Base-by-base conservation (phyloP, 2,113 vertebrate species). In the Eupsittula cactorum region DNA sequence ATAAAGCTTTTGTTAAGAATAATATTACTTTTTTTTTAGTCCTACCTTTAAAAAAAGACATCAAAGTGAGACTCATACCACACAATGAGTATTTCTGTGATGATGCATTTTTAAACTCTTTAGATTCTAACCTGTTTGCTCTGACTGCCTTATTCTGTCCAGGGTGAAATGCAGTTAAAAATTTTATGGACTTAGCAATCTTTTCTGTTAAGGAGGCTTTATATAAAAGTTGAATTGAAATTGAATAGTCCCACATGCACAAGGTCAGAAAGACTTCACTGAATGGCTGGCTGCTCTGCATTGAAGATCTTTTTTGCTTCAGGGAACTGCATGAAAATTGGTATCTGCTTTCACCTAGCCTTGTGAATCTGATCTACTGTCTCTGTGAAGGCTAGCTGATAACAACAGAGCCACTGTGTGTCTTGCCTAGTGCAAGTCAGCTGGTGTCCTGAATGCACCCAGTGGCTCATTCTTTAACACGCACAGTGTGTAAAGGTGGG, bases 401-500 rank as follows among this genome's bases (percentile, higher is more conserved):
- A 55, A 2, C 41, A 41, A 1, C 24, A 75, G 60, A 47, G 49
- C 14, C 10, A 1, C 21, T 24, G 37, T 31, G 9, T 24, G 8
- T 17, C 17, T 11, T 1, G 4, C 12, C 6, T 42, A 33, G 1
- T 33, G 27, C 17, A 13, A 13, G n/a, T 7, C 14, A 44, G 3
- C 5, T 31, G 52, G 8, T 10, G 13, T 20, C 20, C 11, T 4
- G 11, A 42, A 29, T 8, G 15, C 13, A 42, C 16, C 13, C 31
- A 53, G 57, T 9, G 71, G 6, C 39, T 28, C 10, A 0, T 10
- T 64, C 28, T 55, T 6, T 10, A 19, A 4, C 5, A 1, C 16
- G 14, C 12, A 5, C 0, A 4, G 10, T 41, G 7, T n/a, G 39
- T 57, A 12, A 8, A 19, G 12, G 23, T 21, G 50, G 7, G 6